phyloP scores from a whole-genome alignment of 2,113 vertebrate species.

The Anthoscopus minutus region DNA sequence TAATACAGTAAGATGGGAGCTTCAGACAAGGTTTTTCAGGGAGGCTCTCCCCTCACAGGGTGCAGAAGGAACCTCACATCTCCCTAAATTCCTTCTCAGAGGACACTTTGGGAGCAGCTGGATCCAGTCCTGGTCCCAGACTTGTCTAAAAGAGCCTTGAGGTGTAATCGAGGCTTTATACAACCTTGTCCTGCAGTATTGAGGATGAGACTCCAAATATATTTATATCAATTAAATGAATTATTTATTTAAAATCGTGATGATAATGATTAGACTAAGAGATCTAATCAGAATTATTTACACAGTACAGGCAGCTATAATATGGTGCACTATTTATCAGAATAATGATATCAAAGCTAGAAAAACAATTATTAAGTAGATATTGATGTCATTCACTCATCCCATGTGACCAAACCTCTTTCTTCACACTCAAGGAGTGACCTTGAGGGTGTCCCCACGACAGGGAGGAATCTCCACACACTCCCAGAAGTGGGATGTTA shows the following conservation, averaged over 20 bases:
- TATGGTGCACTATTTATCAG: background rate
- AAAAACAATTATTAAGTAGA: background rate
- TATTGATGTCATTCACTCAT: background rate
- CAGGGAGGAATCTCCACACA: background rate
- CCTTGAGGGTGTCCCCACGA: no score
- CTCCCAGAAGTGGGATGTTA: background rate
- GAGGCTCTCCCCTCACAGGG: rapidly evolving
- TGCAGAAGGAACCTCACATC: background rate
- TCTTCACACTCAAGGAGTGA: background rate
- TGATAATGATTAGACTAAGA: background rate
- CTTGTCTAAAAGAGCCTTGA: background rate
- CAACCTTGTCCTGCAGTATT: background rate
- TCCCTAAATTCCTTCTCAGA: background rate
- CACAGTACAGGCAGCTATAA: background rate
- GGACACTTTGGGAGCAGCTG: background rate
- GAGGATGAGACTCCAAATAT: background rate
- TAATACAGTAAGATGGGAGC: no score
- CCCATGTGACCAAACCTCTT: background rate
- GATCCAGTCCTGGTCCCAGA: background rate
- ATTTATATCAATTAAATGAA: background rate
- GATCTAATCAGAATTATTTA: background rate
- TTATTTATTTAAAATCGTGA: rapidly evolving
- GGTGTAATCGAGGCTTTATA: background rate
- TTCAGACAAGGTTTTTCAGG: background rate
- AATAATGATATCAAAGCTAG: background rate